Percentiles rank a stretch among this genome's conserved stretches.
Conservation (phyloP, 2,113 vertebrate species). For the Mobula birostris region DNA sequence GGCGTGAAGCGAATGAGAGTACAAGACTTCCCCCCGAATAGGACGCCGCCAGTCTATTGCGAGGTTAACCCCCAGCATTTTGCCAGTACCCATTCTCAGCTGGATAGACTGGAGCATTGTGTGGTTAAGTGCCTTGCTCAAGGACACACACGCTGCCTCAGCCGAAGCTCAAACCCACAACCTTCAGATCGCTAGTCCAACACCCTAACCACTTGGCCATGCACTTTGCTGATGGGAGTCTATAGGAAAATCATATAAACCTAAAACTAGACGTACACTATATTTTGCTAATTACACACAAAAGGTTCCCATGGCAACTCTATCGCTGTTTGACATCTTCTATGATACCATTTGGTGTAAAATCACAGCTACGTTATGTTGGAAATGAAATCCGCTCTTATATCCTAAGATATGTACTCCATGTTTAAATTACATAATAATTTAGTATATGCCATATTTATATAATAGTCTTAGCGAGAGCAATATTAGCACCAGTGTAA, state of each 20-base stretch:
- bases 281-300: background rate
- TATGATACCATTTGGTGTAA: background rate
- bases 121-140: too few relatives aligned
- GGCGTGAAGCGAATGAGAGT: too few relatives aligned
- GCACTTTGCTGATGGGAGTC: background rate
- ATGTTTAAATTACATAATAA: background rate
- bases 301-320: conserved; percentile 10
- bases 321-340: background rate
- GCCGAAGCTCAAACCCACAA: too few relatives aligned
- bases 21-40: too few relatives aligned
- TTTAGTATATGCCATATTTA: background rate
- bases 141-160: too few relatives aligned
- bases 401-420: background rate
- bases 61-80: too few relatives aligned
- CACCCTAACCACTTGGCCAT: too few relatives aligned
- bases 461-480: background rate
- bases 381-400: background rate
- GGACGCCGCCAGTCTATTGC: too few relatives aligned
- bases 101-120: too few relatives aligned
- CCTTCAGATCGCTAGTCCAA: too few relatives aligned
- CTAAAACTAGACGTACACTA: background rate
- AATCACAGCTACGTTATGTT: background rate
- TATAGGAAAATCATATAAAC: background rate
- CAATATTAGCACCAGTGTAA: background rate
- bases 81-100: too few relatives aligned